Evolutionary conservation across 2,113 vertebrate genomes (phyloP).

Genomic region (Poecile atricapillus): DNA sequence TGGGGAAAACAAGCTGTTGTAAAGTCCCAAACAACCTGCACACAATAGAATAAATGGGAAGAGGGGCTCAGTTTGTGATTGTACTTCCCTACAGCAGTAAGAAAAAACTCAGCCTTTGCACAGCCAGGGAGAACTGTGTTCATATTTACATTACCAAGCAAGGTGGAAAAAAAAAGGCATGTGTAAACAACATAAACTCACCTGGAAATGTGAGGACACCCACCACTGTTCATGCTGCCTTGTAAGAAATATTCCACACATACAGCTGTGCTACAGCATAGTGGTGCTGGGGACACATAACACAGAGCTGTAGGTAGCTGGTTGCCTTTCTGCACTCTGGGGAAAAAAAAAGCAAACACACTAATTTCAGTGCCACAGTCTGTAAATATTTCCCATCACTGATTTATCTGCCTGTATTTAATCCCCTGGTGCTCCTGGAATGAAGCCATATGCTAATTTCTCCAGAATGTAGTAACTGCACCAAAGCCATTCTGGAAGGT

Average conservation of each 20-base stretch:
- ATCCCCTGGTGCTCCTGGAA: background rate
- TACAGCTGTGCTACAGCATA: background rate
- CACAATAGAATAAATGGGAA: background rate
- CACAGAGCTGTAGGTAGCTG: background rate
- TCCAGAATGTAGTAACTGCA: background rate
- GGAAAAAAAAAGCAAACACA: rapidly evolving
- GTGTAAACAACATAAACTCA: background rate
- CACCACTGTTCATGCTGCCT: background rate
- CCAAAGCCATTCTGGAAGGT: background rate
- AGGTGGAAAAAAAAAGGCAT: background rate
- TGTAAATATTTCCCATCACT: background rate
- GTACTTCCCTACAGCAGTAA: background rate
- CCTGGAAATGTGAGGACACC: background rate
- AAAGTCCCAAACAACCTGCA: background rate
- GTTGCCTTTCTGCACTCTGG: background rate
- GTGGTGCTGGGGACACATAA: background rate
- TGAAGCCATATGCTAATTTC: background rate
- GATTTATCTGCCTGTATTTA: background rate
- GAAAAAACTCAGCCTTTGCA: background rate
- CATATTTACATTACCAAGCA: background rate
- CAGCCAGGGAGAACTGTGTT: background rate
- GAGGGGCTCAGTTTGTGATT: background rate
- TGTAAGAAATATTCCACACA: background rate
- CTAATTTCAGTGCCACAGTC: background rate
- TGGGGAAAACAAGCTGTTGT: background rate